Base-by-base conservation (phyloP, 1,140 invertebrate species). In the Onthophagus taurus region DNA sequence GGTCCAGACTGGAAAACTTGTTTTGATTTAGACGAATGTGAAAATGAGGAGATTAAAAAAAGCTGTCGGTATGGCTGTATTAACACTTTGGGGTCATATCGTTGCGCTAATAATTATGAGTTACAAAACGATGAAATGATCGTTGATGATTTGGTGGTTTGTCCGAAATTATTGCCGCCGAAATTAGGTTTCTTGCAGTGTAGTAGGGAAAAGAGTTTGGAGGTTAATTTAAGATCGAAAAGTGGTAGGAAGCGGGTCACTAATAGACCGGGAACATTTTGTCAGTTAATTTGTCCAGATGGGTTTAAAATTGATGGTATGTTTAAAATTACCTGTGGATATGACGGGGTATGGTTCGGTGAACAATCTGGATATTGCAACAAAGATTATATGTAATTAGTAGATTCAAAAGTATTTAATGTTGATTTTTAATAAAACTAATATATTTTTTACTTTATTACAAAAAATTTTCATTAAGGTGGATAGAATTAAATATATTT, bases 11-110 rank as follows among this genome's bases (percentile, higher is more conserved):
- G 34, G 24, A 50, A 54, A 43, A 53, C 52, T 8, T 57, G 54
- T 53, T 24, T 24, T 53, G 53, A 55, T 47, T 46, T 55, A 23
- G 44, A 55, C 20, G 53, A 55, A 29, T 55, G 53, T 31, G 34
- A 49, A 38, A 37, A 38, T 14, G 24, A 44, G 19, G 20, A 45
- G 2, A 48, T 48, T 2, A 35, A 39, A 35, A 24, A 31, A 30
- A 12, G 17, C n/a, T 53, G 52, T n/a, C 12, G n/a, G 41, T 8
- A 42, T 18, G 18, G 33, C 8, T 53, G 52, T 38, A 23, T 49
- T 21, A 53, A 56, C 34, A 51, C 49, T 4, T 7, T 44, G 8
- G 54, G 54, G 14, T 56, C 54, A 0, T 56, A 54, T 31, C 6
- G 6, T 4, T 37, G 35, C 13, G 2, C 23, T 9, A 18, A 37